A percentile compares a stretch with the other conserved stretches of the same genome.
phyloP scores from a whole-genome alignment of 2,888 invertebrate species.

The Epistrophe eligans region DNA sequence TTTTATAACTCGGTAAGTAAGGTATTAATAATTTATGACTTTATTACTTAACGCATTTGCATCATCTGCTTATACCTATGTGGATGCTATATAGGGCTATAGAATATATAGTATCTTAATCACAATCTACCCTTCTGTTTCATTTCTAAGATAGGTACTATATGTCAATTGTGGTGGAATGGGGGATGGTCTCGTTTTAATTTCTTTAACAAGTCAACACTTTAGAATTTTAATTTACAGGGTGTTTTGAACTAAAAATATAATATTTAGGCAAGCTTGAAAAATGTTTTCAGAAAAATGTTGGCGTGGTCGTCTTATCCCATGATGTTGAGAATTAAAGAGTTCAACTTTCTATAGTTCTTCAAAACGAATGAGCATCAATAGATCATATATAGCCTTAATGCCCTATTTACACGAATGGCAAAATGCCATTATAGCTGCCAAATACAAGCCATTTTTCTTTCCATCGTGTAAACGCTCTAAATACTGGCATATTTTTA shows the following conservation, averaged over 20 bases:
- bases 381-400: too few relatives aligned
- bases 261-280: too few relatives aligned
- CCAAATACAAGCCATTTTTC: too few relatives aligned
- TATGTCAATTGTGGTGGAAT: background rate
- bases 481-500: too few relatives aligned
- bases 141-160: constrained; percentile 7
- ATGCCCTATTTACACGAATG: too few relatives aligned
- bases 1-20: constrained; percentile 68
- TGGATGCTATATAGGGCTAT: constrained; percentile 68
- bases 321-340: too few relatives aligned
- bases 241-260: background rate
- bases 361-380: too few relatives aligned
- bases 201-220: constrained; percentile 70
- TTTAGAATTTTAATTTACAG: constrained; percentile 25
- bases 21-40: constrained; percentile 69
- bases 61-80: constrained; percentile 38
- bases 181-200: constrained; percentile 45
- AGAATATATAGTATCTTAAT: constrained; percentile 58
- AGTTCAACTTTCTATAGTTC: too few relatives aligned
- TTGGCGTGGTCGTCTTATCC: too few relatives aligned
- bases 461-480: too few relatives aligned
- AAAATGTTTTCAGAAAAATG: too few relatives aligned
- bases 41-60: constrained; percentile 61
- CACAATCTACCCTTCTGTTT: constrained; percentile 74
- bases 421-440: too few relatives aligned